Base-by-base conservation (phyloP, 37 sponge, comb jelly and placozoan genomes). In the Theonella swinhoei region DNA sequence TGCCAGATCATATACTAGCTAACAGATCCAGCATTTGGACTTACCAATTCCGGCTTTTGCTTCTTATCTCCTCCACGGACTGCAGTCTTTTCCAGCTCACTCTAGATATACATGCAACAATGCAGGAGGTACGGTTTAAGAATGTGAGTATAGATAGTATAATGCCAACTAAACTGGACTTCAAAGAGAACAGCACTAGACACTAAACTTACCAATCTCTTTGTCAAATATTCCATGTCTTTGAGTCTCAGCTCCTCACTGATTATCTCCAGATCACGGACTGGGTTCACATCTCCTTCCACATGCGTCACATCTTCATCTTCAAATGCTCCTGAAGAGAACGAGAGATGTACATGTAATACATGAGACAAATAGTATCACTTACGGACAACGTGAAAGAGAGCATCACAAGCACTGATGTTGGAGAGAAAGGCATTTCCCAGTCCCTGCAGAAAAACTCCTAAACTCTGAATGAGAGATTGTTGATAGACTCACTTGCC, bases 351-450 rank as follows among this genome's bases (percentile, higher is more conserved):
- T 47, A 47, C 54, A 47, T 47, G 7, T 17, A 47, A 67, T 20
- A 67, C 8, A 31, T 32, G 68, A 67, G 68, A 67, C 7, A 31
- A 25, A 47, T 47, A 14, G 54, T n/a, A 37, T 5, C 1, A 87
- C 96, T 92, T 58, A 92, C 96, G 64, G 39, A 93, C 54, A 19
- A 95, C 86, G 42, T 96, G 96, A 80, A 96, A 96, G 32, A 98
- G 77, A 2, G 96, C 96, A 86, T 98, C 99, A 84, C 96, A 96
- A n/a, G 94, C 94, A 66, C 83, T 82, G 63, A 98, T 96, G 83
- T 98, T 89, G 23, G 99, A 89, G 3, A 98, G 84, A 77, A 98
- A 98, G 17, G 99, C 99, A 83, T 98, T 98, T 4, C 99, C 99
- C 25, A 98, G 82, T 61, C 99, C 99, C 82, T 96, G 80, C 64